Conservation (phyloP, 2,113 vertebrate species). For the Cynopterus brachyotis region DNA sequence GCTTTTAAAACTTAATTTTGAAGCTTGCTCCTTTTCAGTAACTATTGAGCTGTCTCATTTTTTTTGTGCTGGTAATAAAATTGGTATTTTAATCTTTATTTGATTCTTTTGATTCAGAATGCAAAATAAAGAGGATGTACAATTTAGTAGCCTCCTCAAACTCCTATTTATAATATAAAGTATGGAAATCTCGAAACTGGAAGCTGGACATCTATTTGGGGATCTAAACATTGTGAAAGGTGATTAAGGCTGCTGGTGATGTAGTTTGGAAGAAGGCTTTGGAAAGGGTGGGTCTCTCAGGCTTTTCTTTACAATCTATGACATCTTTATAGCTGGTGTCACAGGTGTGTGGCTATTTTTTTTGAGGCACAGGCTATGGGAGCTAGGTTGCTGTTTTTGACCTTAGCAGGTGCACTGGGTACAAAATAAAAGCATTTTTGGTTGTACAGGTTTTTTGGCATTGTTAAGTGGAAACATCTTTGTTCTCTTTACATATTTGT, state of each 20-base stretch:
- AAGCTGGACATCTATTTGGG: not conserved
- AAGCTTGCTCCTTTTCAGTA: not conserved
- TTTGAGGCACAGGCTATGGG: not conserved
- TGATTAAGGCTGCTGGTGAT: not conserved
- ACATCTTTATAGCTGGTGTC: conserved; percentile 44
- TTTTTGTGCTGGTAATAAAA: not conserved
- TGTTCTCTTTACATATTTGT: conserved; percentile 18
- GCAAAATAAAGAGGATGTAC: not conserved
- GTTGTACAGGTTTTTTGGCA: conserved; percentile 11
- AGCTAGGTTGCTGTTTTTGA: conserved; percentile 31
- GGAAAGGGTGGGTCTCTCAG: not conserved
- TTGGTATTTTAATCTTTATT: not conserved
- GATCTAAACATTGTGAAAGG: not conserved
- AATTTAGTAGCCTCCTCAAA: not conserved
- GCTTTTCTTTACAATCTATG: conserved; percentile 12
- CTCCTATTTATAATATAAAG: not conserved
- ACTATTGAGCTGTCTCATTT: not conserved
- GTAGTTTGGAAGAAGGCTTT: conserved; percentile 23
- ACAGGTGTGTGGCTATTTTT: conserved; percentile 19
- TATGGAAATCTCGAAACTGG: not conserved
- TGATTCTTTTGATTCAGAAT: conserved; percentile 33
- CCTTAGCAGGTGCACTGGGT: conserved; percentile 44
- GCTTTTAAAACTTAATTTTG: not conserved
- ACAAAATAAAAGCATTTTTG: conserved; percentile 32
- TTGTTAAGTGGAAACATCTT: not conserved